These are phyloP conservation scores for Irena cyanogastra DNA, from an alignment of 2,113 vertebrate species.

Conservation along the genomic window DNA sequence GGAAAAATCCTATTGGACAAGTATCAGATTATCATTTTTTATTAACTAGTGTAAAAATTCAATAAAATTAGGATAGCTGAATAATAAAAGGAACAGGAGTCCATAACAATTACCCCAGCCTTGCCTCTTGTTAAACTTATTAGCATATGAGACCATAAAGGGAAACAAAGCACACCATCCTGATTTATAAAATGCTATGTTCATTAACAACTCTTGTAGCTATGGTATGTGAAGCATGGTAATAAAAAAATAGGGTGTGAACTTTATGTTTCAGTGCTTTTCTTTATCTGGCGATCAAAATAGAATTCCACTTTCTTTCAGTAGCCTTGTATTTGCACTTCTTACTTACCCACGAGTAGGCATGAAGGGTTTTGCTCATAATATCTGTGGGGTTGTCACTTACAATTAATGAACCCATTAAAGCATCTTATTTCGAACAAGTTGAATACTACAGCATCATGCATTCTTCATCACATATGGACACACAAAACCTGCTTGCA, in stretches of 20 bases:
- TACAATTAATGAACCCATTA: neutral
- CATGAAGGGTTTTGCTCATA: neutral
- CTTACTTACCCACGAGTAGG: neutral
- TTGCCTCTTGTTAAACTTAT: constrained; percentile 27
- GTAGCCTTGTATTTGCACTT: neutral
- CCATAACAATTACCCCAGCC: constrained; percentile 17
- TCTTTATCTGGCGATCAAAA: neutral
- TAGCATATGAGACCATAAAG: constrained; percentile 32
- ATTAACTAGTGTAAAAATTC: constrained; percentile 28
- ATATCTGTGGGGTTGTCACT: neutral
- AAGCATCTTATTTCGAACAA: neutral
- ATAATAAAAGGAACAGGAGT: constrained; percentile 23
- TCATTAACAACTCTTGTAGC: constrained; percentile 27
- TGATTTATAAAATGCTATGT: constrained; percentile 14
- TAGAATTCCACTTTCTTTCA: neutral
- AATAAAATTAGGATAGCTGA: constrained; percentile 34
- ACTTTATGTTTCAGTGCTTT: constrained; percentile 24
- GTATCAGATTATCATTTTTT: constrained; percentile 44
- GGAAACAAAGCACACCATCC: constrained; percentile 13
- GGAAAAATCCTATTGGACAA: neutral
- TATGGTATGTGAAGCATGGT: neutral
- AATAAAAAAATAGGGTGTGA: neutral
- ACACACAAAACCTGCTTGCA: neutral
- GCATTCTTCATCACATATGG: neutral
- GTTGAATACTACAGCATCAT: neutral